Base-by-base conservation (phyloP, 2,797 vertebrate genomes). In the Spinus pinus region DNA sequence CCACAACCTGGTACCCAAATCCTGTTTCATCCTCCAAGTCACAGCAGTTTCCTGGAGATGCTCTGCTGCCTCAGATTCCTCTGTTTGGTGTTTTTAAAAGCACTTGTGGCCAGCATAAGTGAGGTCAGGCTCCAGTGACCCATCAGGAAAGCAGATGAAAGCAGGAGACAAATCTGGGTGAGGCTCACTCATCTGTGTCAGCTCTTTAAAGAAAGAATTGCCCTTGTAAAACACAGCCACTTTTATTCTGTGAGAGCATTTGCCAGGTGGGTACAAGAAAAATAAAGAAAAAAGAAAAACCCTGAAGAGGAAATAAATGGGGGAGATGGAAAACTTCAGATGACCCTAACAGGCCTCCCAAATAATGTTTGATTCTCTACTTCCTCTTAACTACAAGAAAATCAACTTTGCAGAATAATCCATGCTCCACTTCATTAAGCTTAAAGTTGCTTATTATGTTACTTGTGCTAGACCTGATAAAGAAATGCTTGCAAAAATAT, bases 91-190 rank as follows among this genome's bases (percentile, higher is more conserved):
- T 79, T 81, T 88, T 37, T 44, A 67, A 86, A 85, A 86, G 69
- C 47, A 75, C 0, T 1, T 91, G 80, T 46, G 56, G 51, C 31
- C 82, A 49, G 49, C 23, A 1, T 47, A 75, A 95, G 77, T 35
- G 62, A 94, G 90, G 92, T 90, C 88, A 72, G 62, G 77, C 62
- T 92, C 39, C 88, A 81, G 50, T 15, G 41, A 95, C 86, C 95
- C 90, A 75, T 58, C 66, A 58, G 58, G 19, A 75, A 90, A 83
- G 57, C 9, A 74, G 50, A 78, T 51, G 69, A 93, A 91, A 88
- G 69, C 50, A 79, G 58, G 24, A 92, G 77, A 73, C 49, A 95
- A 89, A 86, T 81, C 93, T 74, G 71, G 24, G 77, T 64, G 70
- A 95, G 61, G 83, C 57, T 94, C 90, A 74, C 57, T 92, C 88